A percentile compares a stretch with the other conserved stretches of the same genome.
phyloP scores from a whole-genome alignment of 53 echinoderm and acorn worm genomes.

The Patiria pectinifera region DNA sequence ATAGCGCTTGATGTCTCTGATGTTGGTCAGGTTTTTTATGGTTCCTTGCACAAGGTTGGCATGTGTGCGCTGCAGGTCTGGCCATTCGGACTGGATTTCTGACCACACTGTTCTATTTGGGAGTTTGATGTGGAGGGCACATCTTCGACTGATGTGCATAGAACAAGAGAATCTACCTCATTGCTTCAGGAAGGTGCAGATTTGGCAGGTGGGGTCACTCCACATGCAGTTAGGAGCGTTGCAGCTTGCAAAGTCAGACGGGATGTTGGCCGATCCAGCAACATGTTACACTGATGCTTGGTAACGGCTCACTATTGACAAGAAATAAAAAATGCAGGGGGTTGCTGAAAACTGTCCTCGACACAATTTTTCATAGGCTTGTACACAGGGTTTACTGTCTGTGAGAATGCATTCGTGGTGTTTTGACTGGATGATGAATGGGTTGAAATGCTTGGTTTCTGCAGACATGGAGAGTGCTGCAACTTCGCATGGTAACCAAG shows the following conservation, averaged over 20 bases:
- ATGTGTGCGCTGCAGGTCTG: slow-evolving; percentile 31
- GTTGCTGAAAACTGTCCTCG: slow-evolving; percentile 75
- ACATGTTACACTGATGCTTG: slow-evolving; percentile 56
- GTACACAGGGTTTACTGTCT: slow-evolving; percentile 81
- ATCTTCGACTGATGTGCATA: slow-evolving; percentile 30
- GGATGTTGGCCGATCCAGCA: slow-evolving; percentile 55
- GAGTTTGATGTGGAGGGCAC: slow-evolving; percentile 12
- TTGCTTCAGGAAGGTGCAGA: slow-evolving; percentile 65
- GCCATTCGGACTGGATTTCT: background rate
- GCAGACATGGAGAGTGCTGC: slow-evolving; percentile 69
- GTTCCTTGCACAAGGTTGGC: slow-evolving; percentile 71
- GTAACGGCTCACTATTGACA: slow-evolving; percentile 56
- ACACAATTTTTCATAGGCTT: slow-evolving; percentile 78
- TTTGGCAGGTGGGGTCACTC: slow-evolving; percentile 66
- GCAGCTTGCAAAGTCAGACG: slow-evolving; percentile 49
- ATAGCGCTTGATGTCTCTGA: slow-evolving; percentile 77
- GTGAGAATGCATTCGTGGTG: slow-evolving; percentile 70
- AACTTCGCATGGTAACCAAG: slow-evolving; percentile 72
- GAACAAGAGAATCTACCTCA: slow-evolving; percentile 55
- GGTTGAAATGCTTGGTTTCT: slow-evolving; percentile 71
- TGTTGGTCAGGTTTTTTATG: slow-evolving; percentile 73
- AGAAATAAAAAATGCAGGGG: slow-evolving; percentile 66
- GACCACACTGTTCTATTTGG: slow-evolving; percentile 69
- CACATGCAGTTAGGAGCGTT: slow-evolving; percentile 35
- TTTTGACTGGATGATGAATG: slow-evolving; percentile 58